Evolutionary conservation across 2,888 invertebrate genomes (phyloP), one percentile per base, ranked within the genome.

Genomic region (Cryptocephalus primarius): DNA sequence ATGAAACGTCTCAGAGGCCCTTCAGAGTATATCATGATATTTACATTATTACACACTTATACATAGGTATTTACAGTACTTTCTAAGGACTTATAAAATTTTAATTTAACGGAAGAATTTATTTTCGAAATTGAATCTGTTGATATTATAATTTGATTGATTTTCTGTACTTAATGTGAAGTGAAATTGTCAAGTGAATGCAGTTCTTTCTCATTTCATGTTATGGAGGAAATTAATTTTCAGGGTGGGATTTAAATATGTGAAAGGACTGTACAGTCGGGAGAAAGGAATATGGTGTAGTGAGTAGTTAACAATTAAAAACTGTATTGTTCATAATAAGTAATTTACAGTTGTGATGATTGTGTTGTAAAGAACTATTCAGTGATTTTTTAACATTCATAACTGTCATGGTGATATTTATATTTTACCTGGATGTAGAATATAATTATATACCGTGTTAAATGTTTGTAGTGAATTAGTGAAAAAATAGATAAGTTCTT

Each of bases 161-260:
- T 39, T 31, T 41, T 22, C 22, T 22, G 22, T 22, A 43, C 38
- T 36, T 45, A 45, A 48, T 49, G 55, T 53, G 53, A 45, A 54
- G 55, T 55, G 46, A 45, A 47, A 48, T 42, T 46, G 45, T 51
- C 54, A 55, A 58, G 62, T 62, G 60, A 51, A 55, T 58, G 58
- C 63, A 64, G 64, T 63, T 64, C 64, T 65, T 65, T 65, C 63
- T 55, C 64, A 64, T 63, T 56, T 43, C 49, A 48, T 48, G 22
- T 45, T 42, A 49, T 49, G 46, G 39, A 48, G 43, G 39, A 40
- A 33, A 44, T 48, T 56, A 51, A 44, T 49, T 52, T 14, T 49
- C 55, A 51, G 49, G 48, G 45, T 50, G 48, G n/a, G n/a, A 41
- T 45, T 48, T 36, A 36, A 53, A 48, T 36, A 65, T 65, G 63